phyloP scores from a whole-genome alignment of 2,113 vertebrate species.

The Aphyosemion australe region DNA sequence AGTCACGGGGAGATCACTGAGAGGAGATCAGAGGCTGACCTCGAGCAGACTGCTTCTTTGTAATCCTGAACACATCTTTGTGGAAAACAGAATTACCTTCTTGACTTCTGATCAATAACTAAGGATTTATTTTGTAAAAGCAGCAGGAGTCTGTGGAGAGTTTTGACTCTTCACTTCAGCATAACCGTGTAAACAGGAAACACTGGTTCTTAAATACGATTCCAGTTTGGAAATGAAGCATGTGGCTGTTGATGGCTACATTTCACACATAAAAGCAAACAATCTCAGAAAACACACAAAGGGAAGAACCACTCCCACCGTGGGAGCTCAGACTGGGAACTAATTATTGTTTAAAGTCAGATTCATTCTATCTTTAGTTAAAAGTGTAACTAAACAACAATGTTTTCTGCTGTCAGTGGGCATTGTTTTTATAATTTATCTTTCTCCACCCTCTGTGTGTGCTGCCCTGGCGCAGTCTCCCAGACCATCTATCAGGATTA shows the following conservation, averaged over 20 bases:
- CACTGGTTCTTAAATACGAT: neutral
- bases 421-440: slow-evolving; percentile 38
- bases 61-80: slow-evolving; percentile 4
- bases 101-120: neutral
- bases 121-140: neutral
- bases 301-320: slow-evolving; percentile 51
- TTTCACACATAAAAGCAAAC: slow-evolving; percentile 44
- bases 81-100: neutral
- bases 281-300: slow-evolving; percentile 41
- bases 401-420: slow-evolving; percentile 12
- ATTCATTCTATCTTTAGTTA: neutral
- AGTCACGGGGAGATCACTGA: slow-evolving; percentile 11
- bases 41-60: slow-evolving; percentile 57
- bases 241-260: neutral
- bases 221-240: slow-evolving; percentile 5
- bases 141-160: too few relatives aligned
- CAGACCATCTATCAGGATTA: slow-evolving; percentile 66
- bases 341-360: slow-evolving; percentile 7
- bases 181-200: neutral
- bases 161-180: neutral
- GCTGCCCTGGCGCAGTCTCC: slow-evolving; percentile 52
- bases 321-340: neutral
- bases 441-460: slow-evolving; percentile 20
- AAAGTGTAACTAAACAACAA: slow-evolving; percentile 11
- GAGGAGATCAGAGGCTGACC: slow-evolving; percentile 57